Evolutionary conservation across 35 echinoderm and acorn worm species (phyloP).

Genomic region (Amphiura filiformis): DNA sequence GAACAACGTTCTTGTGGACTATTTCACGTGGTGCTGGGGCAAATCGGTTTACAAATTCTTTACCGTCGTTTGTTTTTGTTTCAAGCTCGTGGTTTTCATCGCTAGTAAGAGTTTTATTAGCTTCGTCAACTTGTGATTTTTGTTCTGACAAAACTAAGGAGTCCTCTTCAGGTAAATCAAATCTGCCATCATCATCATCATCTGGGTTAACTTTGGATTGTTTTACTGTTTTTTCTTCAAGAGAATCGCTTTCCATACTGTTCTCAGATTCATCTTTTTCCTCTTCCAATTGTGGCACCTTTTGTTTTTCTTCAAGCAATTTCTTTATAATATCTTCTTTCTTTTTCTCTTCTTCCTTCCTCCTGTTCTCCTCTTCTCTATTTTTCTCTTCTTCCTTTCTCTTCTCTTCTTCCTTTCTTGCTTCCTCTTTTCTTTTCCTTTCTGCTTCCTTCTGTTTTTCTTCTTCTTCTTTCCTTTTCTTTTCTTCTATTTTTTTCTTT

Average conservation of each 20-base stretch:
- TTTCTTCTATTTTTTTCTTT: conserved; percentile 26
- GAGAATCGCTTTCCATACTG: conserved; percentile 12
- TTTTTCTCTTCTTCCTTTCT: conserved; percentile 21
- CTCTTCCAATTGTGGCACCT: conserved; percentile 54
- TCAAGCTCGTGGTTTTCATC: conserved; percentile 16
- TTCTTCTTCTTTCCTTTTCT: conserved; percentile 38
- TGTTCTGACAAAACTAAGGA: background rate
- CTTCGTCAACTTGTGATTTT: background rate
- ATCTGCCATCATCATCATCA: background rate
- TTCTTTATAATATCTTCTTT: conserved; percentile 16
- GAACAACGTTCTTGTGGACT: conserved; percentile 59
- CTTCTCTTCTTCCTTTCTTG: background rate
- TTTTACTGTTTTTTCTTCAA: background rate
- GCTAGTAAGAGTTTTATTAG: background rate
- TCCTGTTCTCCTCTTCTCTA: conserved; percentile 16
- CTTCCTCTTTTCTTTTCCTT: conserved; percentile 13
- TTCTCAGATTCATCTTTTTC: conserved; percentile 40
- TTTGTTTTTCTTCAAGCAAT: conserved; percentile 21
- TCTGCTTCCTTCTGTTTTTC: conserved; percentile 27
- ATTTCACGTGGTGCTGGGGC: conserved; percentile 34
- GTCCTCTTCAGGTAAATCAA: background rate
- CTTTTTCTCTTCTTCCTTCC: conserved; percentile 18
- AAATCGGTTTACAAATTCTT: conserved; percentile 20
- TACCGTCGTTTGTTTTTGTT: background rate
- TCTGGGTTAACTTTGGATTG: background rate